Evolutionary conservation across 2,113 vertebrate genomes (phyloP).

Genomic region (Acanthisitta chloris): DNA sequence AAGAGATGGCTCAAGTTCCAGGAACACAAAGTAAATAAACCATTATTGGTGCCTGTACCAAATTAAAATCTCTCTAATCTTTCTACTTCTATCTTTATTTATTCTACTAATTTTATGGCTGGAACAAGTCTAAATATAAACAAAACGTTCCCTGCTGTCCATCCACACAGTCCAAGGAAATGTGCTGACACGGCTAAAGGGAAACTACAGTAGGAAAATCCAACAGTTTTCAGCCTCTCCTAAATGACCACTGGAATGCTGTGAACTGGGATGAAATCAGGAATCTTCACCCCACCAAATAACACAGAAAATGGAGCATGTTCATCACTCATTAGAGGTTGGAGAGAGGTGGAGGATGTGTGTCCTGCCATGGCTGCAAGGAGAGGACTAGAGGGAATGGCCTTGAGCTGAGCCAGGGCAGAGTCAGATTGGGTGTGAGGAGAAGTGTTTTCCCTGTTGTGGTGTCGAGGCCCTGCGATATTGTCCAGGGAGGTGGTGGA

Average conservation of each 20-base stretch:
- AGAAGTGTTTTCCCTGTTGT: too few species aligned
- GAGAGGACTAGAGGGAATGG: too few species aligned
- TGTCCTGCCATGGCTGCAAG: too few species aligned
- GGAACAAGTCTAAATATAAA: conserved; percentile 47
- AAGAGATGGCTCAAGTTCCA: neutral
- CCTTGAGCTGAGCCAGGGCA: too few species aligned
- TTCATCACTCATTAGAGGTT: too few species aligned
- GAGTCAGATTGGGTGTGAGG: too few species aligned
- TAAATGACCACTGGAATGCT: neutral
- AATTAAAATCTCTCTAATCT: conserved; percentile 41
- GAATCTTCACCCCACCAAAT: neutral
- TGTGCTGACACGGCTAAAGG: neutral
- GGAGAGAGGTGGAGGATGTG: too few species aligned
- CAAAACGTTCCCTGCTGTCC: neutral
- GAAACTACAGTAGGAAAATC: neutral
- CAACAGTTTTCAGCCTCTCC: neutral
- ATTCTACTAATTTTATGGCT: conserved; percentile 37
- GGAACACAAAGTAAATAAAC: conserved; percentile 41
- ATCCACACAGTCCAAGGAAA: neutral
- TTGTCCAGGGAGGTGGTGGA: too few species aligned
- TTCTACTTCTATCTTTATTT: conserved; percentile 47
- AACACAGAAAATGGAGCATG: neutral
- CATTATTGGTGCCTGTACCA: conserved; percentile 3
- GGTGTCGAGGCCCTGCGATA: too few species aligned
- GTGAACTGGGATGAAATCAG: neutral